Percentiles rank a stretch among this genome's conserved stretches.
These are phyloP conservation scores for Hydrocynus forskahlii DNA, from an alignment of 2,797 vertebrate species.

Conservation along the genomic window DNA sequence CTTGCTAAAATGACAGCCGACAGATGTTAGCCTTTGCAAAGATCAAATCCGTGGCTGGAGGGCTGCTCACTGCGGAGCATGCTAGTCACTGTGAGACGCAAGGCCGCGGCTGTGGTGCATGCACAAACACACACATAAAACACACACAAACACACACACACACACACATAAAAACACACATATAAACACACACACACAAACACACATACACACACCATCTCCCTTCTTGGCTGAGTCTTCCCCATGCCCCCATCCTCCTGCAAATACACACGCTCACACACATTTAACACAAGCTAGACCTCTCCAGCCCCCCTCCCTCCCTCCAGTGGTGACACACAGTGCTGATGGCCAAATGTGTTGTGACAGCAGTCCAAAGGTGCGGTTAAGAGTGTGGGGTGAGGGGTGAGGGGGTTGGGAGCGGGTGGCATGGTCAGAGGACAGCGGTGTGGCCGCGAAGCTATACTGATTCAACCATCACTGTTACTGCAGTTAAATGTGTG, in stretches of 20 bases:
- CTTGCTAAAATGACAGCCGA: constrained; percentile 98
- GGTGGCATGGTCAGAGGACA: constrained; percentile 54
- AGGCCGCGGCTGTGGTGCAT: constrained; percentile 65
- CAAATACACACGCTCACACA: constrained; percentile 60
- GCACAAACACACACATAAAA: constrained; percentile 38
- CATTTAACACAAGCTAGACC: constrained; percentile 27
- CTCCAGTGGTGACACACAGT: constrained; percentile 66
- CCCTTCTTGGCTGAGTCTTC: constrained; percentile 26
- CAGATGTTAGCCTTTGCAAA: constrained; percentile 99
- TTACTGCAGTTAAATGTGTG: neutral
- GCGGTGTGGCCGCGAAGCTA: constrained; percentile 26
- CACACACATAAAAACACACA: too few species aligned
- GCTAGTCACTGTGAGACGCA: constrained; percentile 70
- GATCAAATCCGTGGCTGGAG: constrained; percentile 96
- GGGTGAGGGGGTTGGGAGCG: constrained; percentile 22
- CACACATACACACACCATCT: too few species aligned
- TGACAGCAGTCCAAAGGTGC: constrained; percentile 73
- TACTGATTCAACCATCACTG: neutral
- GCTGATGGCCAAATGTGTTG: constrained; percentile 74
- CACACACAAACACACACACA: constrained; percentile 29
- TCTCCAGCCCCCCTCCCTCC: constrained; percentile 9
- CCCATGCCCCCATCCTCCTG: constrained; percentile 49
- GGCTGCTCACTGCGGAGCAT: constrained; percentile 84
- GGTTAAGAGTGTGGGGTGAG: constrained; percentile 36
- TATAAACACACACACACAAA: constrained; percentile 21